Percentiles rank a stretch among this genome's conserved stretches.
Conservation (phyloP, 2,797 vertebrate genomes). For the Acrossocheilus wenchowensis region DNA sequence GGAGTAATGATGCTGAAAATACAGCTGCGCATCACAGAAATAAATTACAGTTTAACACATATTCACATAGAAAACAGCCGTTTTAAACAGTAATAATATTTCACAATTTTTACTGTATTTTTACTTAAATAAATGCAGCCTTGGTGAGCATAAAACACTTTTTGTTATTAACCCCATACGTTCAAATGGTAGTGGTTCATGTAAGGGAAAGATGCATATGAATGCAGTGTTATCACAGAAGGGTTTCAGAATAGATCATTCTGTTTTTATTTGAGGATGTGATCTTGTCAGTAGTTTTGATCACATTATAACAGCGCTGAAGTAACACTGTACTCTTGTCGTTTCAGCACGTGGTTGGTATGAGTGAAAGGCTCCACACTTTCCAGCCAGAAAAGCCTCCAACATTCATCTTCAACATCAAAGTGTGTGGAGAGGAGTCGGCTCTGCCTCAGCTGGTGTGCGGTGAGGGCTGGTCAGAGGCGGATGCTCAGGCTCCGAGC, state of each 20-base stretch:
- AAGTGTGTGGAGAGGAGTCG: neutral
- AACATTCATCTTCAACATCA: slow-evolving; percentile 33
- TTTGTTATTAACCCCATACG: neutral
- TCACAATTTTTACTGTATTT: too few species aligned
- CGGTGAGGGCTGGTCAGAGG: neutral
- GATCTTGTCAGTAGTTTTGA: neutral
- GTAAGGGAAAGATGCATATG: neutral
- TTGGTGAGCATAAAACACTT: neutral
- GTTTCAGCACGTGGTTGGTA: neutral
- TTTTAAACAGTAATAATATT: neutral
- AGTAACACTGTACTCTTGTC: neutral
- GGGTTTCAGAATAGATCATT: neutral
- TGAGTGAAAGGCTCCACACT: neutral
- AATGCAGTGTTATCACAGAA: too few species aligned
- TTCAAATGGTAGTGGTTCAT: neutral
- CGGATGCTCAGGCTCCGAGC: neutral
- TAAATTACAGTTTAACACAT: neutral
- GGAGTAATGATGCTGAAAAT: neutral
- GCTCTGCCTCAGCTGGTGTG: neutral
- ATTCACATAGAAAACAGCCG: neutral
- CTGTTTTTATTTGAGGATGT: neutral
- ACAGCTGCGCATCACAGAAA: neutral
- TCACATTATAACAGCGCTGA: neutral
- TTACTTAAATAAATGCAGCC: neutral
- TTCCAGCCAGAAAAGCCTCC: slow-evolving; percentile 34